Conservation (phyloP, 2,888 invertebrate genomes). For the Cremastinae sp. region DNA sequence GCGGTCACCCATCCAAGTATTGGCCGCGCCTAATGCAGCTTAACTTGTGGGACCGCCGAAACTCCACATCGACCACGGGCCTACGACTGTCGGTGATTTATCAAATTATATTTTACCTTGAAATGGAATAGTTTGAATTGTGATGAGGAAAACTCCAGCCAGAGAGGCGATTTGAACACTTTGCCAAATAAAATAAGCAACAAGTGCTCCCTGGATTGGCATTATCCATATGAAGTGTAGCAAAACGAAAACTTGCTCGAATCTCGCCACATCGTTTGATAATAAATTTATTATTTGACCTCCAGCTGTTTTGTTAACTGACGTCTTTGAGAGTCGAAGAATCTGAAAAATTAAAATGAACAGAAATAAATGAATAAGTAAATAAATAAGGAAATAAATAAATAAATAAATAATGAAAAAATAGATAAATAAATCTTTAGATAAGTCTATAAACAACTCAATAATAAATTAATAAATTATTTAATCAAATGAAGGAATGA, state of each 20-base stretch:
- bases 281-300: constrained; percentile 92
- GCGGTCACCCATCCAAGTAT: no score
- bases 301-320: constrained; percentile 78
- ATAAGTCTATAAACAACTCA: no score
- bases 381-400: not conserved
- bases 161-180: constrained; percentile 82
- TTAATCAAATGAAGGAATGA: constrained; percentile 8
- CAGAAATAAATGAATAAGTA: not conserved
- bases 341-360: constrained; percentile 70
- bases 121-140: constrained; percentile 81
- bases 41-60: no score
- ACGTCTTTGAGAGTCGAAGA: constrained; percentile 78
- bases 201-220: constrained; percentile 87
- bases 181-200: constrained; percentile 83
- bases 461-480: no score
- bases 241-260: constrained; percentile 87
- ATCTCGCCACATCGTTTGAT: constrained; percentile 92
- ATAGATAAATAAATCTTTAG: no score
- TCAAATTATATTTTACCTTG: constrained; percentile 79
- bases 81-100: no score
- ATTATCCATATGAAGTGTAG: constrained; percentile 91
- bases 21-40: no score
- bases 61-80: no score
- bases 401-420: no score
- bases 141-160: constrained; percentile 84